Evolutionary conservation across 2,113 vertebrate genomes (phyloP), one percentile per base, ranked within the genome.

Genomic region (Notothenia coriiceps): DNA sequence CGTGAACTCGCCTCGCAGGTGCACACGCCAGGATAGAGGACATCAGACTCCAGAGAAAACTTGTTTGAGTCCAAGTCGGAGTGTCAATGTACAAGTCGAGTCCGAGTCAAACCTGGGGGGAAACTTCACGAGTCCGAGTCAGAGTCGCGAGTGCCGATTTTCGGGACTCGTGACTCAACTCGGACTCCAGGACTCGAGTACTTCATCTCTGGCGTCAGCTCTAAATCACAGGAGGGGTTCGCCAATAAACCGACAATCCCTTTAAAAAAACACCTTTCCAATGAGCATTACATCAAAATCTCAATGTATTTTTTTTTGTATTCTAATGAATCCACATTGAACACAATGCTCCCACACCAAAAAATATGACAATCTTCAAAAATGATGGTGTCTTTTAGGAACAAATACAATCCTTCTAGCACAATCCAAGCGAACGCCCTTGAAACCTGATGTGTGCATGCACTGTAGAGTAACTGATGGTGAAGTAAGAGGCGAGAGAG

Each of bases 341-440:
- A 69, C 55, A 92, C 81, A 85, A 82, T 71, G 77, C 75, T 69
- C 85, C 59, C 79, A 89, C 72, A 80, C 79, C 80, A 75, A 84
- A 57, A 86, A 22, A 49, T 25, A 84, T 69, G 52, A 92, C 44
- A 69, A 87, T 82, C 74, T 71, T 79, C 18, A 51, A 50, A 6
- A 68, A 84, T 57, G 61, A 83, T 56, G 61, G 62, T 74, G 70
- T 66, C 66, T 70, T 47, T 43, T 22, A 69, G 10, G 56, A 17
- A 70, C 35, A 51, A 47, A 1, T 50, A 15, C 18, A 0, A 74
- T 61, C 70, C 60, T 67, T 74, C 75, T 10, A 22, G 66, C 61
- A 35, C 15, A 43, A 59, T 70, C 80, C 47, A 55, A 77, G 69
- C 65, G 44, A 64, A 66, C n/a, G 6, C 57, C 17, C 9, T 76